Evolutionary conservation across 1,140 invertebrate genomes (phyloP), one percentile per base, ranked within the genome.

Genomic region (Maniola jurtina): DNA sequence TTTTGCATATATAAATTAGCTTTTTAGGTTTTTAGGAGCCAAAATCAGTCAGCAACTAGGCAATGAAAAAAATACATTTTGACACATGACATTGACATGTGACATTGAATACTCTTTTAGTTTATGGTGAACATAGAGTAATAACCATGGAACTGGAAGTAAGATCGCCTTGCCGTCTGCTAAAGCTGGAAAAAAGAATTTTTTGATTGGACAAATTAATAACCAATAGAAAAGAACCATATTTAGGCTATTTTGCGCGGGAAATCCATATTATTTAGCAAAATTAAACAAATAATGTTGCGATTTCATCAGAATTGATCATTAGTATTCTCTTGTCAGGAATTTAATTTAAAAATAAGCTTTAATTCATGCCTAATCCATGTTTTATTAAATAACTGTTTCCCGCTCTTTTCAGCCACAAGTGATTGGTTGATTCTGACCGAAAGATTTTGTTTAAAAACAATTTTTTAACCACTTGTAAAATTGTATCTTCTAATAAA

Each of bases 121-220:
- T 4, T 25, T 25, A 25, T 25, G 25, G 25, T 25, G 25, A 25
- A 4, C 25, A 25, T 25, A 25, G 25, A 25, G 25, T 25, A 25
- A 25, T 25, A 1, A 4, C 25, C 25, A 25, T n/a, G n/a, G n/a
- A n/a, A n/a, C n/a, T n/a, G n/a, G n/a, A n/a, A n/a, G n/a, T n/a
- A n/a, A n/a, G n/a, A n/a, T n/a, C n/a, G n/a, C n/a, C n/a, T n/a
- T n/a, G n/a, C n/a, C n/a, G n/a, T n/a, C n/a, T n/a, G n/a, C n/a
- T n/a, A n/a, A n/a, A n/a, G n/a, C n/a, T n/a, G n/a, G n/a, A n/a
- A n/a, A n/a, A n/a, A n/a, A n/a, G n/a, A 45, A 0, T 33, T 5
- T 10, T 59, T 14, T 52, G 38, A 65, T 65, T 65, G 64, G 64
- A 50, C 15, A 38, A n/a, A 40, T 50, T 2, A 52, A 14, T 57